phyloP scores from a whole-genome alignment of 2,797 vertebrate species.

The Triplophysa bombifrons region DNA sequence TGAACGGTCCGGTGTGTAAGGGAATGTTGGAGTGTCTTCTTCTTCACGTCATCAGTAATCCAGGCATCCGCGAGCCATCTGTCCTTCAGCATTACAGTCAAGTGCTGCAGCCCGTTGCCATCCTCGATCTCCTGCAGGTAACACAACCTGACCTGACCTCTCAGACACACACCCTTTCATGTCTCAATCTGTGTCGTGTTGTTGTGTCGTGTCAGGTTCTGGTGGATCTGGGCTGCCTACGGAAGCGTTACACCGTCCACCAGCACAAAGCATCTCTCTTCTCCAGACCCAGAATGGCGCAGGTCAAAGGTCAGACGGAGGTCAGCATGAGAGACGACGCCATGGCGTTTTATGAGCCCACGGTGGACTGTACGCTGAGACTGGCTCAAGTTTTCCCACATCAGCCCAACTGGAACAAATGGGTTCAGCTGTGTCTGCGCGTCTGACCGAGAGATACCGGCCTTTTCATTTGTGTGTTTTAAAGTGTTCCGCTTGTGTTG shows the following conservation, averaged over 20 bases:
- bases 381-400: constrained; percentile 85
- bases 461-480: constrained; percentile 80
- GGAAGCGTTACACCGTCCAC: constrained; percentile 71
- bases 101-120: constrained; percentile 83
- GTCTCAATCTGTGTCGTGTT: not conserved
- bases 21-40: constrained; percentile 93
- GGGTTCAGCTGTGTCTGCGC: constrained; percentile 64
- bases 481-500: constrained; percentile 69
- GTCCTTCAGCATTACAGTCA: constrained; percentile 85
- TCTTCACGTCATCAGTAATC: constrained; percentile 88
- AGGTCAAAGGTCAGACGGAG: constrained; percentile 18
- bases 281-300: constrained; percentile 46
- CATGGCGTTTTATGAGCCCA: constrained; percentile 84
- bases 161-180: not conserved
- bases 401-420: constrained; percentile 88
- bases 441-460: constrained; percentile 57
- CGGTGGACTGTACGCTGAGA: constrained; percentile 84
- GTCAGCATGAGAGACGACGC: constrained; percentile 56
- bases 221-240: constrained; percentile 83
- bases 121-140: constrained; percentile 91
- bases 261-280: constrained; percentile 76
- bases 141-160: not conserved
- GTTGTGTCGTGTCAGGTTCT: constrained; percentile 76
- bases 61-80: constrained; percentile 77
- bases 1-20: constrained; percentile 90